These are phyloP conservation scores for Vesta saturnalis DNA, from an alignment of 2,888 invertebrate species.

Conservation along the genomic window DNA sequence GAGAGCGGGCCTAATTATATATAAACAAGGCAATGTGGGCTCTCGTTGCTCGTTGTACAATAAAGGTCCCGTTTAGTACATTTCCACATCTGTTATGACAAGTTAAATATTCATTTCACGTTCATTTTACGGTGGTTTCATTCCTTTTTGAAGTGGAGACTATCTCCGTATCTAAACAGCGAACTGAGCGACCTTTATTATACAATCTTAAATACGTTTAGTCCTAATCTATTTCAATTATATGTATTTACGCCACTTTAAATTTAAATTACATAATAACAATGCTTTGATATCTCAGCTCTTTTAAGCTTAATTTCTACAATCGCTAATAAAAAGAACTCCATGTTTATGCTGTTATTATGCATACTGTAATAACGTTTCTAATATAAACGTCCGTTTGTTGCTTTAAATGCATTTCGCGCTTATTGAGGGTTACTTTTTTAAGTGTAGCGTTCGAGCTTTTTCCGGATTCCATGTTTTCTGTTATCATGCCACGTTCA, in stretches of 20 bases:
- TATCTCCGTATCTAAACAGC: conserved; percentile 47
- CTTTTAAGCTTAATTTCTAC: conserved; percentile 7
- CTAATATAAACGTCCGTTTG: too few relatives aligned
- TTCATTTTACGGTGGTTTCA: conserved; percentile 54
- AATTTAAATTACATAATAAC: conserved; percentile 38
- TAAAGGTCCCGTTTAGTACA: conserved; percentile 51
- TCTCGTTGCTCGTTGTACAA: conserved; percentile 45
- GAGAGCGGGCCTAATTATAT: conserved; percentile 39
- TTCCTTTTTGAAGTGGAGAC: conserved; percentile 52
- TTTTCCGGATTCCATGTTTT: too few relatives aligned
- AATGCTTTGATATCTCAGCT: conserved; percentile 28
- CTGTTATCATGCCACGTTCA: too few relatives aligned
- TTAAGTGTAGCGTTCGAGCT: too few relatives aligned
- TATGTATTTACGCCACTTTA: conserved; percentile 34
- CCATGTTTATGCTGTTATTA: too few relatives aligned
- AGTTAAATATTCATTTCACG: conserved; percentile 54
- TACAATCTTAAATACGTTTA: conserved; percentile 38
- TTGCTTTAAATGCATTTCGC: too few relatives aligned
- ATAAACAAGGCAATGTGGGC: conserved; percentile 46
- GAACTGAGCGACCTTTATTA: conserved; percentile 39
- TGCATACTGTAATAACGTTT: too few relatives aligned
- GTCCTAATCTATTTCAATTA: conserved; percentile 44
- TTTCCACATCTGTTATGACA: conserved; percentile 56
- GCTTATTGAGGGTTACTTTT: too few relatives aligned
- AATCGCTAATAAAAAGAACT: background rate